Evolutionary conservation across 2,888 invertebrate genomes (phyloP), one percentile per base, ranked within the genome.

Genomic region (Sesia apiformis): DNA sequence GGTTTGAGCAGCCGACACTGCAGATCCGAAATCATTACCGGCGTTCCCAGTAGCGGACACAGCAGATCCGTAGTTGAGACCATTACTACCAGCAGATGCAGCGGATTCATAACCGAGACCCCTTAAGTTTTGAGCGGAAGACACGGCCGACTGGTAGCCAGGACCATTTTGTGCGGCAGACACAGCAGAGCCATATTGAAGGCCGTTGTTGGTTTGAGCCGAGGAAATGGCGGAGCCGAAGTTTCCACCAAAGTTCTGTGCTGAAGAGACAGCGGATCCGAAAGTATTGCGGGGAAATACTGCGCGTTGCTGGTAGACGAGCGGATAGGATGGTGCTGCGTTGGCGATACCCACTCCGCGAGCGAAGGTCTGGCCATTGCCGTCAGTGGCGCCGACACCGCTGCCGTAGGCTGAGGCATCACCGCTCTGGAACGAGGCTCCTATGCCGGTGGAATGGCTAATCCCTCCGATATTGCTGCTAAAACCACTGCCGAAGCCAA

Each of bases 401-500:
- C 67, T 60, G 43, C 84, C 85, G 56, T 78, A 84, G 0, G 87
- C 84, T 51, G 73, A 63, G 0, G 71, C 83, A 6, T 76, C 76
- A 4, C 84, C 87, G 53, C 69, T 75, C 54, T 74, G 72, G 75
- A 80, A 82, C 43, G 86, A 70, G 23, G 73, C 62, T 1, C 87
- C 83, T 53, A 82, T 74, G 52, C 85, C 76, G 38, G 74, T 70
- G 5, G 87, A 79, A 56, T 87, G 84, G 8, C 75, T 73, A 59
- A 88, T 76, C 42, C 88, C 88, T 0, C 81, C 87, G 57, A 88
- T 78, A 67, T 84, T 81, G 68, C 78, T 83, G 65, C 79, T 78
- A 63, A 86, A 82, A 4, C 86, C 88, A 55, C 79, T 82, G 52
- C 88, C 88, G 53, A 77, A 84, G 1, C 84, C 85, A 59, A 80